Evolutionary conservation across 2,113 vertebrate genomes (phyloP), one percentile per base, ranked within the genome.

Genomic region (Laterallus jamaicensis): DNA sequence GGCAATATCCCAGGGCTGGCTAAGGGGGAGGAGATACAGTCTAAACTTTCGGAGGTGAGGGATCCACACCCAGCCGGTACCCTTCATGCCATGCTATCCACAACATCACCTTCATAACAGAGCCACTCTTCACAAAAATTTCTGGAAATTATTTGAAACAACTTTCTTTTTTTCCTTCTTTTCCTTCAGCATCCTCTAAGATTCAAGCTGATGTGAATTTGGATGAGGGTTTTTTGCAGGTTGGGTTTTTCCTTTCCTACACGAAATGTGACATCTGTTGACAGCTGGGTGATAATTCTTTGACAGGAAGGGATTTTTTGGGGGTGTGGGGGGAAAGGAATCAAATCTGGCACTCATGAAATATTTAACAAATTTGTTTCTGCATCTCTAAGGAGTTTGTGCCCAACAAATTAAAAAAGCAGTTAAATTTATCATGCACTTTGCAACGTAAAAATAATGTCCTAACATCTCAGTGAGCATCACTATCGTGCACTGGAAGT

Each of bases 221-320:
- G 10, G 39, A 54, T 73, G 20, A 37, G 29, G 1, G 1, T 29
- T 42, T 31, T 69, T 52, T 78, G 84, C 58, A 85, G 58, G 29
- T 73, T 83, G 44, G 6, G 11, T 79, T 89, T 54, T 88, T 93
- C 50, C 50, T 79, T 80, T 82, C 28, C 82, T 37, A 8, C 71
- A 74, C 20, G 40, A 76, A 94, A 82, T 82, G n/a, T 69, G 92
- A 74, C 82, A 80, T 88, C 90, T 90, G 71, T 86, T 95, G 88
- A 88, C 94, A 93, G 82, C 63, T 87, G 93, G 82, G 60, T 83
- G 95, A 92, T 86, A 93, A 74, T 92, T 88, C 63, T 89, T 86
- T 94, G 94, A 90, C 92, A 90, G 71, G 25, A 92, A 85, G 26
- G 3, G 2, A 0, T 11, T 66, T 80, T 64, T 29, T 0, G 4